Evolutionary conservation across 1,140 invertebrate genomes (phyloP).

Genomic region (Diprion similis): DNA sequence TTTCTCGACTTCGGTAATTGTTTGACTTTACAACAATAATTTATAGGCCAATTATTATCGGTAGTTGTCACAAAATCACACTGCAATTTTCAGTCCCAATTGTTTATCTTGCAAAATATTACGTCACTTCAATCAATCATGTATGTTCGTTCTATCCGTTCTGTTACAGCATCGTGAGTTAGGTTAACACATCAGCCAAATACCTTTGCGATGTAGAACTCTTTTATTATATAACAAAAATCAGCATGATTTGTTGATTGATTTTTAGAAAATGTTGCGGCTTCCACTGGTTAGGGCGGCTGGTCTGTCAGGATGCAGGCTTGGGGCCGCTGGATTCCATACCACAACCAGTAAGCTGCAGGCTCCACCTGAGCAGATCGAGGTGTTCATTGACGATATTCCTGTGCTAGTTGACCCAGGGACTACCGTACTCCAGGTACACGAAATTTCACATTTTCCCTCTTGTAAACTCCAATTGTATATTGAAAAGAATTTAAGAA

Average conservation of each 20-base stretch:
- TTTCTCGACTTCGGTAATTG: conserved; percentile 23
- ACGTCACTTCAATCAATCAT: neutral
- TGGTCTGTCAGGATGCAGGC: conserved; percentile 41
- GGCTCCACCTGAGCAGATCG: conserved; percentile 79
- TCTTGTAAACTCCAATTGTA: conserved; percentile 5
- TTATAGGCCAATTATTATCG: neutral
- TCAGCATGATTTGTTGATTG: conserved; percentile 6
- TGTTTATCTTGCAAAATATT: conserved; percentile 11
- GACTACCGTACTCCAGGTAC: conserved; percentile 95
- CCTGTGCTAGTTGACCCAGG: conserved; percentile 93
- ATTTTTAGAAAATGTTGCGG: conserved; percentile 66
- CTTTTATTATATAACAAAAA: conserved; percentile 19
- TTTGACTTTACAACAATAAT: conserved; percentile 8
- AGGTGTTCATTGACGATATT: conserved; percentile 98
- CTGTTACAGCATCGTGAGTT: neutral
- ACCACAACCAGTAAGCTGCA: conserved; percentile 38
- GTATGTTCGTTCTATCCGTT: neutral
- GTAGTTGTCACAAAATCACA: neutral
- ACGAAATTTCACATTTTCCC: conserved; percentile 6
- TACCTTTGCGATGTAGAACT: neutral
- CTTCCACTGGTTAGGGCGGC: conserved; percentile 61
- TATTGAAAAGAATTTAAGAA: conserved; percentile 17
- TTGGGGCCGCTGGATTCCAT: conserved; percentile 41
- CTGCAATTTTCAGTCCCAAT: neutral
- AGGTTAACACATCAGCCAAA: conserved; percentile 8